Conservation (phyloP, 2,888 invertebrate genomes). For the Chorisops tibialis region DNA sequence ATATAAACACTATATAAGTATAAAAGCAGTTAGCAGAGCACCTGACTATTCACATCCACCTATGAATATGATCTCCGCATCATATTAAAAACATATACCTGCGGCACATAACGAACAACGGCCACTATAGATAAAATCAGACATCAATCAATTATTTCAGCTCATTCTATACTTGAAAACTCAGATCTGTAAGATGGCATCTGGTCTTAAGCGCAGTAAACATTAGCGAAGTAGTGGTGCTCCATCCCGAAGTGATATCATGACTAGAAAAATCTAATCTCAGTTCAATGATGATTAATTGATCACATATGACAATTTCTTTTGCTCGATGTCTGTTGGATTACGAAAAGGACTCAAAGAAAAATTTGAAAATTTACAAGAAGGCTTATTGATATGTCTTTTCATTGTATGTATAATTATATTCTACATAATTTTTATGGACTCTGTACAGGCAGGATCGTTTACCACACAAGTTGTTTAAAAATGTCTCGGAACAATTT, state of each 20-base stretch:
- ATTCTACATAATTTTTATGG: too few species aligned
- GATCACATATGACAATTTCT: slow-evolving; percentile 27
- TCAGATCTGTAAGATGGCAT: background rate
- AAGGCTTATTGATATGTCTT: too few species aligned
- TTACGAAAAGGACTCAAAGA: background rate
- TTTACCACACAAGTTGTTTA: too few species aligned
- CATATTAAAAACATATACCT: too few species aligned
- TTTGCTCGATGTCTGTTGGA: background rate
- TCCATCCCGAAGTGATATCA: slow-evolving; percentile 5
- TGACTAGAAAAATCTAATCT: slow-evolving; percentile 18
- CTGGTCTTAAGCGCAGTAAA: slow-evolving; percentile 17
- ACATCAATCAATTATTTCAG: slow-evolving; percentile 24
- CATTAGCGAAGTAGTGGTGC: slow-evolving; percentile 11
- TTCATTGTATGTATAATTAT: too few species aligned
- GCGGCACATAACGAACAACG: slow-evolving; percentile 18
- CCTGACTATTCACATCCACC: too few species aligned
- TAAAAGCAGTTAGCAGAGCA: too few species aligned
- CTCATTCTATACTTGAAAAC: background rate
- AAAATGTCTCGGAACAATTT: too few species aligned
- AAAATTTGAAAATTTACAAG: too few species aligned
- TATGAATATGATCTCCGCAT: too few species aligned
- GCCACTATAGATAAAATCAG: slow-evolving; percentile 24
- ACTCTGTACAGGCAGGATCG: too few species aligned
- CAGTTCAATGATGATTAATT: slow-evolving; percentile 25
- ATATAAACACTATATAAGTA: too few species aligned